Conservation (phyloP, 2,888 invertebrate species). For the Scrobipalpa costella region DNA sequence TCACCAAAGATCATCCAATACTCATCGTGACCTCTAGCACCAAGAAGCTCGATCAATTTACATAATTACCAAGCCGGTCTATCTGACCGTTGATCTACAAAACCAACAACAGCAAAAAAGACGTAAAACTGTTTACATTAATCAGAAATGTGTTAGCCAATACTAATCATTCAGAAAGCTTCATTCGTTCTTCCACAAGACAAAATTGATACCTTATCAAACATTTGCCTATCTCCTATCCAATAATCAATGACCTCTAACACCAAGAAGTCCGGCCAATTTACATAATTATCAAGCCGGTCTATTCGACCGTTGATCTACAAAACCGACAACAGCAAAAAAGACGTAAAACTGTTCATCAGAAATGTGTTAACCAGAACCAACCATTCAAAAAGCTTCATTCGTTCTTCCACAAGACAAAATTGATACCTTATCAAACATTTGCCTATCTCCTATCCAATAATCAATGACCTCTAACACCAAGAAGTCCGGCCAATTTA, state of each 20-base stretch:
- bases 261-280: slow-evolving; percentile 39
- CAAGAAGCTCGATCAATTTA: slow-evolving; percentile 41
- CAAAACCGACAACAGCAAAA: slow-evolving; percentile 8
- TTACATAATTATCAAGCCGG: slow-evolving; percentile 49
- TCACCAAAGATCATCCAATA: no score
- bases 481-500: slow-evolving; percentile 41
- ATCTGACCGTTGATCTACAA: slow-evolving; percentile 27
- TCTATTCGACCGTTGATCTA: slow-evolving; percentile 32
- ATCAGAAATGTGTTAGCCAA: no score
- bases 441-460: background rate
- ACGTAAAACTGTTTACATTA: slow-evolving; percentile 10
- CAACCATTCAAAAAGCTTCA: no score
- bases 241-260: slow-evolving; percentile 8
- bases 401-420: no score
- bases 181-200: no score
- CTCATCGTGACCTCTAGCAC: slow-evolving; percentile 8
- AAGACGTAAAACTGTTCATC: slow-evolving; percentile 14
- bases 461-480: slow-evolving; percentile 10
- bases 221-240: background rate
- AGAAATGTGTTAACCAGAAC: no score
- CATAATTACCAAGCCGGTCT: slow-evolving; percentile 48
- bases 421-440: no score
- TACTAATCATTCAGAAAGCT: no score
- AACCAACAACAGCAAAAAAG: slow-evolving; percentile 8
- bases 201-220: no score